Conservation (phyloP, 2,113 vertebrate genomes). For the Seriola quinqueradiata region DNA sequence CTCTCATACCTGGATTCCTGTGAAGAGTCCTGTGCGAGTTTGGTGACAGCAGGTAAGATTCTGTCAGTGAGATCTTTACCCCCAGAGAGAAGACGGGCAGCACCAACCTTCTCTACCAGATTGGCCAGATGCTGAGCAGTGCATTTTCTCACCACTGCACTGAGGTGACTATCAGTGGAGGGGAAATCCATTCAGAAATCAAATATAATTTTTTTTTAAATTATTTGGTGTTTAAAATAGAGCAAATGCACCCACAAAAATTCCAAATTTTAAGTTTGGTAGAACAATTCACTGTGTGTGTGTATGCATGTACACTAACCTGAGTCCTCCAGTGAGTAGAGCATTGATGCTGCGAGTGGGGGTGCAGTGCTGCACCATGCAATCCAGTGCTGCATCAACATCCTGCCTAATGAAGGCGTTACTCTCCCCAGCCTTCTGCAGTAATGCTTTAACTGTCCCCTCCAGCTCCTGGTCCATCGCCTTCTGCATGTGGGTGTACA, state of each 20-base stretch:
- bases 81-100: conserved; percentile 86
- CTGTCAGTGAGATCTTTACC: conserved; percentile 87
- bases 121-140: conserved; percentile 89
- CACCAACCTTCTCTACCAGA: conserved; percentile 88
- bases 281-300: background rate
- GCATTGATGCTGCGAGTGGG: conserved; percentile 89
- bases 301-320: conserved; percentile 79
- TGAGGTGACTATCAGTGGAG: conserved; percentile 88
- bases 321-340: conserved; percentile 91
- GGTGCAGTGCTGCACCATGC: conserved; percentile 94
- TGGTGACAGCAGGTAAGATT: conserved; percentile 88
- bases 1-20: conserved; percentile 90
- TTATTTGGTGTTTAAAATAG: background rate
- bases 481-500: conserved; percentile 91
- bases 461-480: conserved; percentile 97
- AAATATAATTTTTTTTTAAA: background rate
- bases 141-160: conserved; percentile 90
- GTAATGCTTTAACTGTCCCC: conserved; percentile 88
- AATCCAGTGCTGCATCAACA: conserved; percentile 91
- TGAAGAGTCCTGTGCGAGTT: conserved; percentile 91
- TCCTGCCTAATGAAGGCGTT: conserved; percentile 96
- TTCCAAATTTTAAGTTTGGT: background rate
- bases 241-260: background rate
- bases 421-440: conserved; percentile 93
- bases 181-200: conserved; percentile 8